Evolutionary conservation across 1,140 invertebrate genomes (phyloP), one percentile per base, ranked within the genome.

Genomic region (Coelopa frigida): DNA sequence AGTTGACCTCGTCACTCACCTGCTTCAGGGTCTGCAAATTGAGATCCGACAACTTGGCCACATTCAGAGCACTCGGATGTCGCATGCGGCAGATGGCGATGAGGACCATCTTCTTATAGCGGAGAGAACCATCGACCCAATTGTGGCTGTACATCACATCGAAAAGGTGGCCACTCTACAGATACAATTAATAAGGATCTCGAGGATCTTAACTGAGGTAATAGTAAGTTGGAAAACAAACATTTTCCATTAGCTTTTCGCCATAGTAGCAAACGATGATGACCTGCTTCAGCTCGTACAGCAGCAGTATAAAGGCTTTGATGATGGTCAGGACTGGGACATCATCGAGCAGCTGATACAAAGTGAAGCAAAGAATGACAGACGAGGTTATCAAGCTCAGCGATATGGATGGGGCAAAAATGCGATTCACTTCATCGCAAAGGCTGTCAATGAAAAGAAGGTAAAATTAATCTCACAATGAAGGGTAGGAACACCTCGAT

Each of bases 281-380:
- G 5, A 50, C 43, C 18, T 46, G 43, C 11, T 50, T 46, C 22
- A 40, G 26, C 31, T 50, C 48, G 31, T 41, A 50, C n/a, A 33
- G 1, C 1, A 50, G 31, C 14, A 50, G 10, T 6, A 50, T 22
- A 15, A 46, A 14, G 12, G 38, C 24, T 29, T 50, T 50, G 5
- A 41, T 3, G 12, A 35, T n/a, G 10, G 26, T 35, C 8, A 50
- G 8, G 7, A 46, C 26, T 5, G 48, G 36, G 2, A 46, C 17
- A 46, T 45, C 48, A 7, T 32, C 43, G 22, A 50, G 21, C 12
- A 50, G 27, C 17, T 44, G 48, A 23, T 39, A 49, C 15, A 29
- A 33, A 4, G 23, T 24, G 23, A 44, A 49, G 35, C 42, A 49
- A 3, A 49, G 17, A 14, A 39, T 49, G 12, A 49, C 44, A 1